Percentiles rank a stretch among this genome's conserved stretches.
Conservation (phyloP, 2,797 vertebrate genomes). For the Lophotriccus pileatus region DNA sequence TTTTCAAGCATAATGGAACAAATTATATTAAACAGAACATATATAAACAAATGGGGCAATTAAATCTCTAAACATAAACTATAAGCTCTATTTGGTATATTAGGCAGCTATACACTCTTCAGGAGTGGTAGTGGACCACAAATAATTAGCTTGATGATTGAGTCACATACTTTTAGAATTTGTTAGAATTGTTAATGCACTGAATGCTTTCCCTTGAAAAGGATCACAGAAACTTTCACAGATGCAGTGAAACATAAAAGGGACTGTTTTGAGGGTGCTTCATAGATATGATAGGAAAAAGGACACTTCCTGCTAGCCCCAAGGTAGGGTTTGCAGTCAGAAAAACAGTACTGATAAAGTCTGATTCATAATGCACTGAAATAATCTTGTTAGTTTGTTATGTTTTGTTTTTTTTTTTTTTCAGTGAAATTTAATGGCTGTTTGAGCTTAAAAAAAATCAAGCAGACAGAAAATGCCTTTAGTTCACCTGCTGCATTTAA, state of each 20-base stretch:
- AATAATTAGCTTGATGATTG: not conserved
- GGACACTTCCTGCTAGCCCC: not conserved
- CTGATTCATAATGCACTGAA: not conserved
- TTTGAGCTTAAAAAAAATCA: not conserved
- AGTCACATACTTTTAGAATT: not conserved
- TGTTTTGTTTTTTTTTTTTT: accelerated
- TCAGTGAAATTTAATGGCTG: not conserved
- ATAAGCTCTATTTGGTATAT: not conserved
- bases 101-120: not conserved
- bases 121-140: not conserved
- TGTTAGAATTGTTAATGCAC: not conserved
- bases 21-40: not conserved
- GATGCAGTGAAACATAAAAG: not conserved
- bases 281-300: not conserved
- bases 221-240: not conserved
- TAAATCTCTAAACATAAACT: not conserved
- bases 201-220: not conserved
- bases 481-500: not conserved
- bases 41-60: not conserved
- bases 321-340: not conserved
- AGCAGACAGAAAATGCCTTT: not conserved
- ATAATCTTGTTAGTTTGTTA: not conserved
- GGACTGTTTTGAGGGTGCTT: not conserved
- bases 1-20: not conserved
- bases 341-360: not conserved